Conservation (phyloP, 2,113 vertebrate genomes). For the Prunella fulvescens region DNA sequence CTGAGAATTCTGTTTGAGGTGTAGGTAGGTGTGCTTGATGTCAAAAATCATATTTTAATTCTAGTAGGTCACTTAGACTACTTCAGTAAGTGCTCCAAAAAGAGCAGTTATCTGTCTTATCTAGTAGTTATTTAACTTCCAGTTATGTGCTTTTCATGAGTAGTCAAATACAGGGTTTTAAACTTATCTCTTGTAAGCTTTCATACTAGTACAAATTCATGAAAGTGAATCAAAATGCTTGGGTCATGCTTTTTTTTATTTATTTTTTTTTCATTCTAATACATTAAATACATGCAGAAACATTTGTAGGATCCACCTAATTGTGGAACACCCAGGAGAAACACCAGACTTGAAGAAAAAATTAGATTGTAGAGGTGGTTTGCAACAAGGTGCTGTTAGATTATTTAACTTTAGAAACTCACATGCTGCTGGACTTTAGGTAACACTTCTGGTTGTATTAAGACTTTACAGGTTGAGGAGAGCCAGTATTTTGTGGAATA, state of each 20-base stretch:
- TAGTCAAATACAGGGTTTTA: background rate
- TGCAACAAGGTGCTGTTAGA: background rate
- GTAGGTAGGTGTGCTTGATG: background rate
- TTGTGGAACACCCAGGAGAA: background rate
- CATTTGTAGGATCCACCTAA: background rate
- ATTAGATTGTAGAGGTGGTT: background rate
- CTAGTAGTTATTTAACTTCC: background rate
- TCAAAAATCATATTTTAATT: background rate
- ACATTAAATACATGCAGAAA: background rate
- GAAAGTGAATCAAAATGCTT: background rate
- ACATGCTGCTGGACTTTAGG: background rate
- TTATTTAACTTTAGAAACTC: background rate
- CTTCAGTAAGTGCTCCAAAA: background rate
- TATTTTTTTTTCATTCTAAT: background rate
- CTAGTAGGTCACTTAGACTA: background rate
- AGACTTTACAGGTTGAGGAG: background rate
- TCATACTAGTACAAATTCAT: background rate
- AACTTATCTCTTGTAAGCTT: background rate
- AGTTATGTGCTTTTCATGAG: background rate
- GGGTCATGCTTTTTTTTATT: background rate
- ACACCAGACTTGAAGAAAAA: background rate
- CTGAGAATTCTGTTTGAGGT: background rate
- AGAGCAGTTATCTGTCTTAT: background rate
- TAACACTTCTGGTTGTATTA: background rate
- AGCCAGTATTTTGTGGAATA: background rate